A percentile compares a stretch with the other conserved stretches of the same genome.
phyloP scores from a whole-genome alignment of 2,113 vertebrate species.

The Sylvietta virens region DNA sequence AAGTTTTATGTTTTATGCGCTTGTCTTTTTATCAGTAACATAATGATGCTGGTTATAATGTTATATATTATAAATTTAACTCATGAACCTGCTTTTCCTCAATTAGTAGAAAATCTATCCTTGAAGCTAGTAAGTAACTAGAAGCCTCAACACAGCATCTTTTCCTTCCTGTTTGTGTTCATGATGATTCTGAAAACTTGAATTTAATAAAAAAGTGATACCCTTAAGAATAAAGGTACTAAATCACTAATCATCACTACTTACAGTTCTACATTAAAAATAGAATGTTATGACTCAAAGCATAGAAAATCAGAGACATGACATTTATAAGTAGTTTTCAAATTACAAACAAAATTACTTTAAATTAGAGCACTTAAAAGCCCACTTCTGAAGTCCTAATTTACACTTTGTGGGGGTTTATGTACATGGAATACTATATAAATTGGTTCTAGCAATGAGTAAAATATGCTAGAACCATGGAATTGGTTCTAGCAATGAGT shows the following conservation, averaged over 20 bases:
- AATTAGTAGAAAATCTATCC: not conserved
- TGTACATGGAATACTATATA: not conserved
- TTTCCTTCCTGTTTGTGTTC: not conserved
- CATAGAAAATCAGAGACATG: not conserved
- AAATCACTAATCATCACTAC: not conserved
- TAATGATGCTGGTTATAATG: not conserved
- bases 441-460: not conserved
- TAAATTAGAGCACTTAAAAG: not conserved
- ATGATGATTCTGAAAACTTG: not conserved
- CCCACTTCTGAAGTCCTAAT: not conserved
- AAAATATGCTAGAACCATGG: no score
- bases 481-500: not conserved
- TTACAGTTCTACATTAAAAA: not conserved
- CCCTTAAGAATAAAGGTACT: not conserved
- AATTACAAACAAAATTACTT: not conserved
- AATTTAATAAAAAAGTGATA: not conserved
- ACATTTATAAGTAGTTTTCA: not conserved
- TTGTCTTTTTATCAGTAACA: not conserved
- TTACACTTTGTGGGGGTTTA: not conserved
- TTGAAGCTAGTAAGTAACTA: not conserved
- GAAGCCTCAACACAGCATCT: not conserved
- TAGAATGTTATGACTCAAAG: not conserved
- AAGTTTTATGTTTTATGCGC: not conserved
- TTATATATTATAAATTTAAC: not conserved
- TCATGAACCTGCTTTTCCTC: not conserved